Base-by-base conservation (phyloP, 2,888 invertebrate genomes). In the Microplitis deprimator region DNA sequence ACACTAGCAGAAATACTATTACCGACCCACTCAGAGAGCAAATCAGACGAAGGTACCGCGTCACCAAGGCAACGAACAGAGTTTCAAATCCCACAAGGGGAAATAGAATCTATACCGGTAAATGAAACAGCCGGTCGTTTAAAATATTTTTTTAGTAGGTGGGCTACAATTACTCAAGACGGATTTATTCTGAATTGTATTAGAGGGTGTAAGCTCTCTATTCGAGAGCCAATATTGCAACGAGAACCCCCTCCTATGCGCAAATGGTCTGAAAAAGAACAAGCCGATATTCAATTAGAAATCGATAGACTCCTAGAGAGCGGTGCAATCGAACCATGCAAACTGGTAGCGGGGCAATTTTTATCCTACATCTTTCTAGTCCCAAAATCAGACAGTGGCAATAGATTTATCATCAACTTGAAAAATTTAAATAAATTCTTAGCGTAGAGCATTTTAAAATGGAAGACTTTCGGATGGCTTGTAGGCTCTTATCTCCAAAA, bases 291-390 rank as follows among this genome's bases (percentile, higher is more conserved):
- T 20, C 20, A 20, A 20, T 2, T 20, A 59, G 5, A 59, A 59
- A 8, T 59, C 0, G 59, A 59, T 0, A 59, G 59, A 6, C 8
- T 59, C 13, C 17, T 62, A 17, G 65, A 65, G 50, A 1, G 50
- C 6, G 73, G 75, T 1, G 75, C 75, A 8, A 61, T 68, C 13
- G 39, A 17, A 7, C 61, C 62, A 16, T 75, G 69, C 17, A 62
- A 13, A 20, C 29, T 0, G 7, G 16, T 5, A 50, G 8, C 8
- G n/a, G 75, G 69, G 6, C 75, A 69, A 40, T 75, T 69, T 41
- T 3, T 61, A 8, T 75, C 69, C 6, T 64, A 20, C 40, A 62
- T 17, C 60, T 70, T 70, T 29, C 20, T 59, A 13, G 59, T 10
- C 10, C 17, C 50, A 16, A 59, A 70, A 60, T 1, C 59, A 2